Evolutionary conservation across 2,888 invertebrate species (phyloP), one percentile per base, ranked within the genome.

Genomic region (Salticus scenicus): DNA sequence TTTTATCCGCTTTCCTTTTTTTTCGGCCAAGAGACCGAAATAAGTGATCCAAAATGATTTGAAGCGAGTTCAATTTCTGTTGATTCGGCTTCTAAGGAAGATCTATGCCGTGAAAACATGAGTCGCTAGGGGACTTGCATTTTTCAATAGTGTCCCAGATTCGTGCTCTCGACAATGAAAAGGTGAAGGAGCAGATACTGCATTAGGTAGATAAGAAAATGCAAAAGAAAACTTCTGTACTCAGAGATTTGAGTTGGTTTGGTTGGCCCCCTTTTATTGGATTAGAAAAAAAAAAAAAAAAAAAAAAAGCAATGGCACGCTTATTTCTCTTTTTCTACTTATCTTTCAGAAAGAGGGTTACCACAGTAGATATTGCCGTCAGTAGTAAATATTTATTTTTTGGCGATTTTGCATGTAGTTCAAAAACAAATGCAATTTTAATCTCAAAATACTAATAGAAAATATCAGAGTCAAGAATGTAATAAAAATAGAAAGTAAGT

Each of bases 131-230:
- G 74, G 41, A 20, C 41, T 67, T 69, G 69, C 81, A 81, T 81
- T 76, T 82, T 82, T 82, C 82, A 76, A 75, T 75, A 82, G 71
- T 76, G 82, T 76, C 76, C 71, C 82, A 73, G 74, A 80, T 73
- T 80, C 80, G 51, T 69, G 41, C 75, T 74, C 28, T 51, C 30
- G 75, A 76, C 76, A 82, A 64, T 82, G 75, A 75, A 76, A 82
- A 82, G 82, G 82, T 82, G 82, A 82, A 76, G 71, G 76, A 76
- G 82, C 76, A 64, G 71, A 47, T 76, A 76, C 82, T 82, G 82
- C 75, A 76, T 82, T 82, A 76, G 82, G 82, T 20, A 72, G 82
- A 82, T 82, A 82, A 82, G 76, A 71, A 76, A 75, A 76, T 73
- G 69, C 74, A 74, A 66, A 73, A 80, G 80, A 80, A 79, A 57